Conservation (phyloP, 2,888 invertebrate species). For the Parasteatoda lunata region DNA sequence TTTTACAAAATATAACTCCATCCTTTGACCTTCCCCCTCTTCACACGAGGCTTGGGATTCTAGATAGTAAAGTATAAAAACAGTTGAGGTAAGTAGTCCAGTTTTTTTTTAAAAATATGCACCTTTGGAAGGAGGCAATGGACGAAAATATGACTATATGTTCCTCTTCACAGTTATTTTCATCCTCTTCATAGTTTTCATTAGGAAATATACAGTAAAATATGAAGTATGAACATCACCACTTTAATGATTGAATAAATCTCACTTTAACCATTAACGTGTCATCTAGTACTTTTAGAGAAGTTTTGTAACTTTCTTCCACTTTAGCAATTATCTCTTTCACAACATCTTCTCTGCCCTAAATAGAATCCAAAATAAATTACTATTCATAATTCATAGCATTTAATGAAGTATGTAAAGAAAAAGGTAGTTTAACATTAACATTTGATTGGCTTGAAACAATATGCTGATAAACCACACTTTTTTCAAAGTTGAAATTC, state of each 20-base stretch:
- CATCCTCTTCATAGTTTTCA: conserved; percentile 16
- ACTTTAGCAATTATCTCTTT: conserved; percentile 73
- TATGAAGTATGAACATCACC: conserved; percentile 38
- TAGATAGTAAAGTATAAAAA: conserved; percentile 51
- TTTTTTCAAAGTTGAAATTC: too few species aligned
- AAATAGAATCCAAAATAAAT: too few species aligned
- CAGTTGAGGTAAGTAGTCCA: conserved; percentile 46
- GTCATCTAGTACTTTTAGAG: conserved; percentile 77
- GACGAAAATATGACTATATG: conserved; percentile 36
- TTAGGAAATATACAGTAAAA: conserved; percentile 50
- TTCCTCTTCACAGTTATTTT: conserved; percentile 18
- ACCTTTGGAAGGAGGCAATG: conserved; percentile 25
- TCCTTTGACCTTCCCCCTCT: conserved; percentile 28
- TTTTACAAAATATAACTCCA: conserved; percentile 7
- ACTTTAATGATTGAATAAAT: conserved; percentile 74
- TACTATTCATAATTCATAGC: too few species aligned
- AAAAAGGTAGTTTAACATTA: too few species aligned
- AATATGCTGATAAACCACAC: too few species aligned
- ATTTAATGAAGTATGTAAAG: too few species aligned
- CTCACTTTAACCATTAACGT: conserved; percentile 78
- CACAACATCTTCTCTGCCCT: conserved; percentile 59
- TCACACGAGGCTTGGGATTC: conserved; percentile 5
- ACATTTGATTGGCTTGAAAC: too few species aligned
- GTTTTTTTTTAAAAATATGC: conserved; percentile 42
- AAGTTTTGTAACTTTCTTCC: conserved; percentile 76